A percentile compares a stretch with the other conserved stretches of the same genome.
Conservation (phyloP, 2,888 invertebrate genomes). For the Rhaphigaster nebulosa region DNA sequence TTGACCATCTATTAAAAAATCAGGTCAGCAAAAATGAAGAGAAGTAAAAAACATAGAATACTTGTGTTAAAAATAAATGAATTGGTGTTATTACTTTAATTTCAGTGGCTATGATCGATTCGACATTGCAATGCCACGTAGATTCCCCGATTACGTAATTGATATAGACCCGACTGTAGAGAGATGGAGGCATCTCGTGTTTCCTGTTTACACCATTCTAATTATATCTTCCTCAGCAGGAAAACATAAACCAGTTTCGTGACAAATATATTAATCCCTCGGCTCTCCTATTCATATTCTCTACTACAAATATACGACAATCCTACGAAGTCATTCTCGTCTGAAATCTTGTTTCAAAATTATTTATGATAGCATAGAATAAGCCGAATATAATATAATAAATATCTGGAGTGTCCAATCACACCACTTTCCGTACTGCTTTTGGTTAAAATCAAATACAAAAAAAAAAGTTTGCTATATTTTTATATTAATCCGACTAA, state of each 20-base stretch:
- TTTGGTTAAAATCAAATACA: no score
- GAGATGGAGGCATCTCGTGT: background rate
- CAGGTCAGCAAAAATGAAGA: no score
- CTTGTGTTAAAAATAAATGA: background rate
- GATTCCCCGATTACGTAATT: background rate
- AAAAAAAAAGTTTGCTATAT: no score
- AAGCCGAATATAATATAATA: no score
- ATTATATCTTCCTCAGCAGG: background rate
- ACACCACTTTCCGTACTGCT: no score
- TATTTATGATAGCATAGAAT: background rate
- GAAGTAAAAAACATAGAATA: no score
- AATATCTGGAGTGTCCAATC: no score
- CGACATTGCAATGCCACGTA: background rate
- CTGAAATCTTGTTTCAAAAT: background rate
- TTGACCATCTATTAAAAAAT: no score
- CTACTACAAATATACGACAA: background rate
- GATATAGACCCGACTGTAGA: background rate
- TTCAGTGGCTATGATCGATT: background rate
- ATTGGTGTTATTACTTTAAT: background rate
- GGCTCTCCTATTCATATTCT: background rate
- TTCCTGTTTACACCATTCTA: background rate
- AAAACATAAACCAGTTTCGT: background rate
- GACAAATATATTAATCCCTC: background rate
- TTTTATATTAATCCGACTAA: no score
- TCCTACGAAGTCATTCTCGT: background rate